Base-by-base conservation (phyloP, 2,797 vertebrate genomes). In the Denticeps clupeoides region DNA sequence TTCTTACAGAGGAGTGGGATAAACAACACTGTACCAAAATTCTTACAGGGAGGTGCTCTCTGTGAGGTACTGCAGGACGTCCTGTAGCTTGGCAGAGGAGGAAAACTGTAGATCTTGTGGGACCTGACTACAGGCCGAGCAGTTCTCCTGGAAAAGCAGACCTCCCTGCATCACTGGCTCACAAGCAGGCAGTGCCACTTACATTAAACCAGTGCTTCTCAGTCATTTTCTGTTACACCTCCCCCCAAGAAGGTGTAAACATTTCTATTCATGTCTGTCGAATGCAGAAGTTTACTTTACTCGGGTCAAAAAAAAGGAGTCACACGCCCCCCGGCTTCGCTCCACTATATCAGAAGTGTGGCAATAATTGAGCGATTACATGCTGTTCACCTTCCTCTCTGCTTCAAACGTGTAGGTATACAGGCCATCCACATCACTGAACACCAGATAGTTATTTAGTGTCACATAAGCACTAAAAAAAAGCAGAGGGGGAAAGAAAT, bases 381-480 rank as follows among this genome's bases (percentile, higher is more conserved):
- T 1, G 3, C 52, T 49, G 67, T 85, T 63, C 56, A 96, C 93
- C 89, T 97, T 97, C 65, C 87, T 83, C 69, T 97, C 93, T 3
- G 93, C 93, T 83, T 98, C 93, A 72, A 94, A 98, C 0, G 84
- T 91, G 67, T 96, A 93, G 0, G 91, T 93, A 67, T 98, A 97
- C 3, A 98, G 79, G 43, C 93, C 93, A 51, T 97, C 93, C 57
- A 86, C 93, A 24, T 97, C 94, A 62, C 97, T 98, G 58, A 98
- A 98, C 41, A 97, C 89, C 76, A 97, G 69, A 72, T 97, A 98
- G 74, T 98, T 98, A 78, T 92, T 98, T 57, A 98, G 82, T 65
- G 93, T 93, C 72, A 94, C 82, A 70, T 97, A 98, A 8, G 92
- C 88, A 45, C 93, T 97, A 71, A 9, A 82, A 83, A 81, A 82